Evolutionary conservation across 2,888 invertebrate species (phyloP).

Genomic region (Sepioteuthis lessoniana): DNA sequence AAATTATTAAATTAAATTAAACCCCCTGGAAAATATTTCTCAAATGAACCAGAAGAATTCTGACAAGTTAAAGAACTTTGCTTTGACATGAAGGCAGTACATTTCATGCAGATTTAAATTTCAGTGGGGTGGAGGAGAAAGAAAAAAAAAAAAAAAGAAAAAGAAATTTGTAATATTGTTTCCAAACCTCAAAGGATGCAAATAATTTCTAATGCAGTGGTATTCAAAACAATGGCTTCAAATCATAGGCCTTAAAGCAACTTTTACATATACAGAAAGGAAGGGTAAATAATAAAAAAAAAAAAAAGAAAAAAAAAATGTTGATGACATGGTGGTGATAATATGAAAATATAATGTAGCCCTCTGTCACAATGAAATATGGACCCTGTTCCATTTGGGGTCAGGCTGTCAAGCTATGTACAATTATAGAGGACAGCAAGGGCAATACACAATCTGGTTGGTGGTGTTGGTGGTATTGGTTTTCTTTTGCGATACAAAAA

Average conservation of each 20-base stretch:
- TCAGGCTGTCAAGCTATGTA: constrained; percentile 47
- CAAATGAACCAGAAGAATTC: not conserved
- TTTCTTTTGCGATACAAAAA: constrained; percentile 43
- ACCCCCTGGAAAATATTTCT: not conserved
- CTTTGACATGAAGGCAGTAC: not conserved
- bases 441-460: constrained; percentile 45
- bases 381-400: constrained; percentile 41
- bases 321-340: constrained; percentile 43
- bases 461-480: constrained; percentile 42
- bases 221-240: constrained; percentile 44
- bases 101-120: not conserved
- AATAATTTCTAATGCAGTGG: constrained; percentile 1
- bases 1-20: not conserved
- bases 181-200: not conserved
- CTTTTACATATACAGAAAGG: constrained; percentile 25
- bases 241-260: constrained; percentile 42
- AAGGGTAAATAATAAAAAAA: no score
- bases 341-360: constrained; percentile 48
- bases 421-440: constrained; percentile 47
- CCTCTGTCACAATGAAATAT: constrained; percentile 46
- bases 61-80: not conserved
- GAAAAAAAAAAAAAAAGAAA: not conserved
- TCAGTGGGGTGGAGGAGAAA: no score
- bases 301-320: not conserved
- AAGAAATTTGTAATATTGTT: not conserved